Evolutionary conservation across 2,113 vertebrate genomes (phyloP).

Genomic region (Syngnathus typhle): DNA sequence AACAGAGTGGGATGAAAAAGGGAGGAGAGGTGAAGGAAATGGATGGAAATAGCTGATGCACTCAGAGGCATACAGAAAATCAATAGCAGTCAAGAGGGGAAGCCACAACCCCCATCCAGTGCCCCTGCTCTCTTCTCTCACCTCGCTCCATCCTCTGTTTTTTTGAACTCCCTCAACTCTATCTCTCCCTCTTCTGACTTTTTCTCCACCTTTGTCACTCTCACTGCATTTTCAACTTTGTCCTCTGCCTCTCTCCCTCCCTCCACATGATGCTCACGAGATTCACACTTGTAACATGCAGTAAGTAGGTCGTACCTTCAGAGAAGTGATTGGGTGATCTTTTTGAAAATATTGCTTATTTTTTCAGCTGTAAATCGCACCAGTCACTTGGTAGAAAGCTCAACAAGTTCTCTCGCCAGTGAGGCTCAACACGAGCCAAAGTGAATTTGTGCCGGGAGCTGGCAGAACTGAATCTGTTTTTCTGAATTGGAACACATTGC

Average conservation of each 20-base stretch:
- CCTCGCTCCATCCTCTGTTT: not conserved
- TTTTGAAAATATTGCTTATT: not conserved
- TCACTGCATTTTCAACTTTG: constrained; percentile 25
- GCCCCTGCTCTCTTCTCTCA: constrained; percentile 17
- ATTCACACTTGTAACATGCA: constrained; percentile 7
- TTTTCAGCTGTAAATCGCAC: not conserved
- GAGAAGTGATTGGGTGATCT: not conserved
- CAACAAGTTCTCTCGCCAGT: not conserved
- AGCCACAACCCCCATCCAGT: constrained; percentile 55
- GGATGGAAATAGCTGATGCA: constrained; percentile 71
- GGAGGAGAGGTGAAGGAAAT: constrained; percentile 62
- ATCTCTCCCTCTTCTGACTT: constrained; percentile 7
- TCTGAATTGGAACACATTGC: not conserved
- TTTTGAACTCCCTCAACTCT: constrained; percentile 14
- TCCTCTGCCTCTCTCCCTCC: constrained; percentile 13
- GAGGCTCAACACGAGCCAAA: not conserved
- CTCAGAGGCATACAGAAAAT: constrained; percentile 68
- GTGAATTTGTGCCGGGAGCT: not conserved
- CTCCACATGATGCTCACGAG: constrained; percentile 11
- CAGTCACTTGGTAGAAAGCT: not conserved
- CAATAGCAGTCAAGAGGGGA: constrained; percentile 67
- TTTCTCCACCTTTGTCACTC: constrained; percentile 25
- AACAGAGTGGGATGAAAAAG: constrained; percentile 25
- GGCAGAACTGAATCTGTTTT: not conserved
- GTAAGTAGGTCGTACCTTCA: not conserved